Evolutionary conservation across 2,888 invertebrate species (phyloP).

Genomic region (Syrphus vitripennis): DNA sequence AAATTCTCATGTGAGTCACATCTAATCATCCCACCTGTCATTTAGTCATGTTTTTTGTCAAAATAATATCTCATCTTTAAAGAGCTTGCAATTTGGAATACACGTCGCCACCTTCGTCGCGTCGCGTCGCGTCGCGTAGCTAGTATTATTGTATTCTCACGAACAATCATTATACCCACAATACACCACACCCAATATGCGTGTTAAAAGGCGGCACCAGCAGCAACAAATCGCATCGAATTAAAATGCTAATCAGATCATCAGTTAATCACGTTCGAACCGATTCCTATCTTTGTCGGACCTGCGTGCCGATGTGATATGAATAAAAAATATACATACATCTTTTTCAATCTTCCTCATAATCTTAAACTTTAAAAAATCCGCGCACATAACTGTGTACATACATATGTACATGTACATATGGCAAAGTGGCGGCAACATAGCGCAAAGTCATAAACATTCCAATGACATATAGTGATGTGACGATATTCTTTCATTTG

Average conservation of each 20-base stretch:
- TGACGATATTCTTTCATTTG: constrained; percentile 22
- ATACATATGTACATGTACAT: too few species aligned
- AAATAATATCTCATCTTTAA: background rate
- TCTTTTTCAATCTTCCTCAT: background rate
- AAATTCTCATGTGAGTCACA: background rate
- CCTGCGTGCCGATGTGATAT: constrained; percentile 43
- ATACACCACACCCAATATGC: constrained; percentile 51
- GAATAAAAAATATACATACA: constrained; percentile 54
- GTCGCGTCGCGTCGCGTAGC: too few species aligned
- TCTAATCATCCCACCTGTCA: constrained; percentile 26
- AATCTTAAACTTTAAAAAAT: constrained; percentile 9
- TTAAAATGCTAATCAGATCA: constrained; percentile 38
- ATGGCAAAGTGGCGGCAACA: constrained; percentile 7
- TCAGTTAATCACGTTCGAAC: constrained; percentile 60
- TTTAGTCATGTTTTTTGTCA: constrained; percentile 17
- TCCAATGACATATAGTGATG: constrained; percentile 32
- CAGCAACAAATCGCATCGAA: background rate
- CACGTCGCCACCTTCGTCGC: background rate
- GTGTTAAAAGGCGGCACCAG: constrained; percentile 15
- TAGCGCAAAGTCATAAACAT: constrained; percentile 7
- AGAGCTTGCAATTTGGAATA: constrained; percentile 3
- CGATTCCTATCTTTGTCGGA: constrained; percentile 52
- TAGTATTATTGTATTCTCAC: constrained; percentile 25
- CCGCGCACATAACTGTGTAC: constrained; percentile 6
- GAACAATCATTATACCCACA: background rate